Evolutionary conservation across 1,140 invertebrate genomes (phyloP).

Genomic region (Rhyzopertha dominica): DNA sequence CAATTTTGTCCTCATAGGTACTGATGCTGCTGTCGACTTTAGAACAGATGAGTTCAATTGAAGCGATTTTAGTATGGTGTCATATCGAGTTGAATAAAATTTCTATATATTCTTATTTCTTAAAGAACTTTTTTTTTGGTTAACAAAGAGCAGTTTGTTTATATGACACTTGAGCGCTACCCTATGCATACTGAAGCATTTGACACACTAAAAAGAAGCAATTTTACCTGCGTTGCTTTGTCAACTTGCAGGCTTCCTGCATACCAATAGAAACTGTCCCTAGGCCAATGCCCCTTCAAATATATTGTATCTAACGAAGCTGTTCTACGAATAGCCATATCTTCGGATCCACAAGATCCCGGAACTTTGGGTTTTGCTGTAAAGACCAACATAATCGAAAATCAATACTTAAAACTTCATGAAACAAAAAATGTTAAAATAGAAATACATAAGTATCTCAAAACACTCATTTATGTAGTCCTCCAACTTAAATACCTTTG

Average conservation of each 20-base stretch:
- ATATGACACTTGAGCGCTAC: no score
- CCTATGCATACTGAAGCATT: no score
- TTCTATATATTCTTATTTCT: no score
- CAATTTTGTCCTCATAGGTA: no score
- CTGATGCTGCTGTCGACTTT: no score
- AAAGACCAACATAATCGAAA: slow-evolving; percentile 30
- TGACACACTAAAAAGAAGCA: no score
- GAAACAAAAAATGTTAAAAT: neutral
- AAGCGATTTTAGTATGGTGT: no score
- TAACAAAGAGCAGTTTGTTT: no score
- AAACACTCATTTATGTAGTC: neutral
- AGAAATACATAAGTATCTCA: neutral
- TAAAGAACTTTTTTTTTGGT: no score
- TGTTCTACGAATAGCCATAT: slow-evolving; percentile 65
- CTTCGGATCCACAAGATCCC: slow-evolving; percentile 46
- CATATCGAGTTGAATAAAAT: no score
- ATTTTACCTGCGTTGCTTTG: slow-evolving; percentile 71
- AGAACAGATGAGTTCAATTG: no score
- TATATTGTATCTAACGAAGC: slow-evolving; percentile 73
- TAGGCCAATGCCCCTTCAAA: slow-evolving; percentile 69
- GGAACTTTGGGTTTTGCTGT: slow-evolving; percentile 59
- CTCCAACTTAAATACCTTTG: slow-evolving; percentile 63
- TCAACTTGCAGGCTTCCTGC: slow-evolving; percentile 63
- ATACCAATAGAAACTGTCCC: slow-evolving; percentile 62
- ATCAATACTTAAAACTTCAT: slow-evolving; percentile 1